Base-by-base conservation (phyloP, 1,140 invertebrate genomes). In the Drosophila hydei region DNA sequence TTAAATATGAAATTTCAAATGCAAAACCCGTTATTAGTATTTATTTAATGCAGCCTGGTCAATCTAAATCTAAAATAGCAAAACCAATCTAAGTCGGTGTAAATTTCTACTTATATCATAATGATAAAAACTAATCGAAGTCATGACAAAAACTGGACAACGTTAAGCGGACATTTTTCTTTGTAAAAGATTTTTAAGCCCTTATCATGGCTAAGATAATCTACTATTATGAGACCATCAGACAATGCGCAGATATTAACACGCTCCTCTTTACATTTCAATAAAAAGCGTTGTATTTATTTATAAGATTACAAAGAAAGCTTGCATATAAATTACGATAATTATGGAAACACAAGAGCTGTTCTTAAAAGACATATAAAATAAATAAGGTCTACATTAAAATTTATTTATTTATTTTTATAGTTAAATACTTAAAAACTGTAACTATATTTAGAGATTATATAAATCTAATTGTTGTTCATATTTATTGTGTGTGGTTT, bases 361-460 rank as follows among this genome's bases (percentile, higher is more conserved):
- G 83, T 88, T 88, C 83, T 88, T 88, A 88, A 88, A 88, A 79
- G 83, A 88, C 75, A 79, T 88, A 83, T 79, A 52, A 79, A 88
- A 88, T 89, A 88, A 88, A 88, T 89, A 88, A 71, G 75, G 70
- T 88, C 83, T 89, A 88, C 87, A 88, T 89, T 88, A 88, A 89
- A 88, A 88, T 88, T 88, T 88, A 88, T 88, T 88, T 88, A 88
- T 88, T 88, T 87, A 85, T 87, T 85, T 81, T 81, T 85, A 81
- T 81, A 85, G 81, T 88, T 88, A 88, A 88, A 88, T 88, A 88
- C 83, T 88, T 88, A 89, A 55, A 61, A 69, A 40, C 80, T 88
- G 87, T 60, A 88, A 78, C 78, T 88, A 88, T 88, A 83, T 88
- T 77, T 87, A 88, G 72, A 77, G 79, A 90, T 88, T 83, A 88